Conservation (phyloP, 1,140 invertebrate genomes). For the Drosophila repletoides region DNA sequence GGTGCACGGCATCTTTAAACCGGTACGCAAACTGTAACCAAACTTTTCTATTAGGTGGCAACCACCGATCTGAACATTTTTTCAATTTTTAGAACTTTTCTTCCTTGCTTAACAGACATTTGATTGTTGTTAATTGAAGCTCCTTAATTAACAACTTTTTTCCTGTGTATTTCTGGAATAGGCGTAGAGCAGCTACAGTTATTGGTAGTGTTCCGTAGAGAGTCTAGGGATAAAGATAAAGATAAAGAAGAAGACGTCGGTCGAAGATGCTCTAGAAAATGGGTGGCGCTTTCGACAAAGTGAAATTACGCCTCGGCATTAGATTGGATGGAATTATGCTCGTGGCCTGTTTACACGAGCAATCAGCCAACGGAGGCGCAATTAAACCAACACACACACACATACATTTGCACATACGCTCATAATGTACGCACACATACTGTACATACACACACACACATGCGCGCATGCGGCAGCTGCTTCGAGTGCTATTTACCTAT, state of each 20-base stretch:
- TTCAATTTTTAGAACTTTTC: too few relatives aligned
- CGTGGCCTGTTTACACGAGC: slow-evolving; percentile 53
- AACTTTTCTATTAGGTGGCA: too few relatives aligned
- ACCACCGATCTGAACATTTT: too few relatives aligned
- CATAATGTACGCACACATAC: neutral
- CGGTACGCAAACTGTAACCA: too few relatives aligned
- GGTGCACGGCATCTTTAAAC: too few relatives aligned
- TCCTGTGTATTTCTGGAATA: too few relatives aligned
- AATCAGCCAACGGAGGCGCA: slow-evolving; percentile 60
- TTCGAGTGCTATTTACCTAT: neutral
- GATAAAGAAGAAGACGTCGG: too few relatives aligned
- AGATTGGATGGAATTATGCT: slow-evolving; percentile 68
- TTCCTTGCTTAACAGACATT: too few relatives aligned
- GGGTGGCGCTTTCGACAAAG: slow-evolving; percentile 69
- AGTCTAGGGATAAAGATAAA: neutral
- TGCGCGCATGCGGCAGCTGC: neutral
- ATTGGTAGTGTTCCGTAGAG: too few relatives aligned
- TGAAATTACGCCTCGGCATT: slow-evolving; percentile 69
- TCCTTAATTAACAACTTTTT: too few relatives aligned
- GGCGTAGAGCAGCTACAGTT: neutral
- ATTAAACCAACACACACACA: slow-evolving; percentile 52
- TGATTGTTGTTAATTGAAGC: too few relatives aligned
- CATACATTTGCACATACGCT: slow-evolving; percentile 4
- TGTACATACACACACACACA: slow-evolving; percentile 10
- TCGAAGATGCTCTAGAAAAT: slow-evolving; percentile 34